Evolutionary conservation across 1,140 invertebrate species (phyloP).

Genomic region (Halotydeus destructor): DNA sequence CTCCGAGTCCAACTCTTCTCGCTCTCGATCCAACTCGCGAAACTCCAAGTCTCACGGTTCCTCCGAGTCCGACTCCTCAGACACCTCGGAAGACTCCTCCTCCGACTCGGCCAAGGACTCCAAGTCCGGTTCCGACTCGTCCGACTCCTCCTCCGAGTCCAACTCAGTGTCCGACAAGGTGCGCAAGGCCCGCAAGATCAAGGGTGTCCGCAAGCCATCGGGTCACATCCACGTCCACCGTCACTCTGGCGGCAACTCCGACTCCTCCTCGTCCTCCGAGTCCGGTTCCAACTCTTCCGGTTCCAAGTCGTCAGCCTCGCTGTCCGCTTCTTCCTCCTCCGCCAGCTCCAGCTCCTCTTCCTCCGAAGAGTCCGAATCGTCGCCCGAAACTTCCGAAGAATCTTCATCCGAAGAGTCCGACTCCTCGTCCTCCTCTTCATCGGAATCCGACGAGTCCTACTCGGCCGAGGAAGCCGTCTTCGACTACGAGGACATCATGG

Average conservation of each 20-base stretch:
- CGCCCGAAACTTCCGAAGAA: slow-evolving; percentile 2
- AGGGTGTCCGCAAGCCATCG: not conserved
- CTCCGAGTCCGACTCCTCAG: slow-evolving; percentile 1
- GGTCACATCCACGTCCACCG: no score
- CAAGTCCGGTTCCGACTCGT: not conserved
- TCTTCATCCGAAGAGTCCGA: not conserved
- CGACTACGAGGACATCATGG: slow-evolving; percentile 6
- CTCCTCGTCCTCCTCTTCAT: slow-evolving; percentile 2
- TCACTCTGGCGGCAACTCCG: no score
- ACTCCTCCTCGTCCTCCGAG: not conserved
- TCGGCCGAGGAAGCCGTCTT: not conserved
- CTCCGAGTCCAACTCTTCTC: not conserved
- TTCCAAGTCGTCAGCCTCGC: no score
- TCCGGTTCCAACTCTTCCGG: no score
- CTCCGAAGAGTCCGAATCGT: slow-evolving; percentile 1
- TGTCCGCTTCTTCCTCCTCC: not conserved
- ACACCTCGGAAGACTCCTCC: no score
- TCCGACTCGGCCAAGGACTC: not conserved
- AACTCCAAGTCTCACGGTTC: not conserved
- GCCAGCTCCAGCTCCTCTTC: not conserved
- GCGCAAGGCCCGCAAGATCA: not conserved
- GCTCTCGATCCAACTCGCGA: not conserved
- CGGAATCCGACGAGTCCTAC: not conserved
- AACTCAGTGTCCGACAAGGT: not conserved
- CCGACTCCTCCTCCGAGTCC: not conserved